phyloP scores from a whole-genome alignment of 2,113 vertebrate genomes.

The Erythrolamprus reginae region DNA sequence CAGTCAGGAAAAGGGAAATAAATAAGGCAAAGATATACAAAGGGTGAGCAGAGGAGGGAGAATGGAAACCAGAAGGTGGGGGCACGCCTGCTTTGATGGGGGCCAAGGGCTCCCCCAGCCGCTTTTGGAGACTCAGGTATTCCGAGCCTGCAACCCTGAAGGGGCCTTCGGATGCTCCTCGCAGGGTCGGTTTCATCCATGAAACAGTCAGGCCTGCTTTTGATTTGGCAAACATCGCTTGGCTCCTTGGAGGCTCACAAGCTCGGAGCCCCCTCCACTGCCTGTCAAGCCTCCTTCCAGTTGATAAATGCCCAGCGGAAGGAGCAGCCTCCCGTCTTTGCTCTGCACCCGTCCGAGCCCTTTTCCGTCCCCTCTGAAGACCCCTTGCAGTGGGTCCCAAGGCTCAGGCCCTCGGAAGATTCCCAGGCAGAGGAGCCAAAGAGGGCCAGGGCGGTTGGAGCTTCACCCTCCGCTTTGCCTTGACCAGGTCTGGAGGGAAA shows the following conservation, averaged over 20 bases:
- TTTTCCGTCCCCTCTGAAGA: background rate
- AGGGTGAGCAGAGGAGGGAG: background rate
- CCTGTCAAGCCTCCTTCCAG: constrained; percentile 37
- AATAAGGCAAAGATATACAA: background rate
- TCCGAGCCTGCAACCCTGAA: background rate
- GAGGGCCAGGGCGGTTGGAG: too few relatives aligned
- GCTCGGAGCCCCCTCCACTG: constrained; percentile 33
- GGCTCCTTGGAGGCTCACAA: background rate
- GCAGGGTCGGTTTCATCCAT: background rate
- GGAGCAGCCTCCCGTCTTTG: background rate
- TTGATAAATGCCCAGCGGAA: constrained; percentile 21
- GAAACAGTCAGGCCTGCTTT: background rate
- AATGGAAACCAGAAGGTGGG: background rate
- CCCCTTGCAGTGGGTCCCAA: rapidly evolving
- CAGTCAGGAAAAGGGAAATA: background rate
- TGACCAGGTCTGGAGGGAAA: too few relatives aligned
- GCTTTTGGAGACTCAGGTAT: background rate
- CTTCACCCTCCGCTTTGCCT: too few relatives aligned
- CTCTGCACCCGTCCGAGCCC: background rate
- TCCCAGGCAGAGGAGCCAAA: too few relatives aligned
- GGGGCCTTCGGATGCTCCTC: background rate
- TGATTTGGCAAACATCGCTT: background rate
- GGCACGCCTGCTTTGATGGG: background rate
- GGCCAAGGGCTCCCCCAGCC: background rate
- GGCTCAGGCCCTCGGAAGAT: background rate